Percentiles rank a stretch among this genome's conserved stretches.
phyloP scores from a whole-genome alignment of 2,888 invertebrate species.

The Macaria notata region DNA sequence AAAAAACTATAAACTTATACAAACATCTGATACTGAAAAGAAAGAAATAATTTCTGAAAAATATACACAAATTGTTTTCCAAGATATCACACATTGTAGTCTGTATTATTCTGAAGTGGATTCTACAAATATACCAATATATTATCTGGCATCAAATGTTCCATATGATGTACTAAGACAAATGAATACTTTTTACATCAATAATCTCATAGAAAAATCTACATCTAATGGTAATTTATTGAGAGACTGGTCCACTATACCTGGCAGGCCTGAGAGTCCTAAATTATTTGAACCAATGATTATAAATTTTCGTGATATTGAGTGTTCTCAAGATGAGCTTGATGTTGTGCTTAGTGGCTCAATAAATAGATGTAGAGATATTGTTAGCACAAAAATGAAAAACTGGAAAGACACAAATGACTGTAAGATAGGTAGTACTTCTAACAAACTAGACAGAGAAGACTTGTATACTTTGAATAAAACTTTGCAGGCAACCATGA shows the following conservation, averaged over 20 bases:
- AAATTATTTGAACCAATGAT: constrained; percentile 33
- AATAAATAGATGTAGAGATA: constrained; percentile 47
- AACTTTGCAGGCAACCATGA: not conserved
- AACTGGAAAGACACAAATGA: not conserved
- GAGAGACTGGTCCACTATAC: constrained; percentile 84
- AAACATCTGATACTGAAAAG: constrained; percentile 51
- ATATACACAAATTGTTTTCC: constrained; percentile 61
- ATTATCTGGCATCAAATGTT: constrained; percentile 52
- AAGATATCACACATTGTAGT: constrained; percentile 36
- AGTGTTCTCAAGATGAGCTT: constrained; percentile 62
- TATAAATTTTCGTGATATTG: constrained; percentile 56
- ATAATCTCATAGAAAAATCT: constrained; percentile 68
- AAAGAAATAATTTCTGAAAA: constrained; percentile 56
- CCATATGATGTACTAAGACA: constrained; percentile 52
- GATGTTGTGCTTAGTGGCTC: constrained; percentile 64
- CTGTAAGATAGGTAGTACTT: constrained; percentile 1
- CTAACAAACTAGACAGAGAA: too few species aligned
- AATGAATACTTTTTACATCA: constrained; percentile 68
- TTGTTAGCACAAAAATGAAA: constrained; percentile 33
- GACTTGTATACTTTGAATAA: too few species aligned
- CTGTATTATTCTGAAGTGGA: constrained; percentile 22
- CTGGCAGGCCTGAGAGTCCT: constrained; percentile 84
- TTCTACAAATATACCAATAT: constrained; percentile 35
- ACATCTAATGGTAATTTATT: constrained; percentile 72
- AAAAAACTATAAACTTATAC: constrained; percentile 59